A percentile compares a stretch with the other conserved stretches of the same genome.
Conservation (phyloP, 2,113 vertebrate genomes). For the Pantherophis guttatus region DNA sequence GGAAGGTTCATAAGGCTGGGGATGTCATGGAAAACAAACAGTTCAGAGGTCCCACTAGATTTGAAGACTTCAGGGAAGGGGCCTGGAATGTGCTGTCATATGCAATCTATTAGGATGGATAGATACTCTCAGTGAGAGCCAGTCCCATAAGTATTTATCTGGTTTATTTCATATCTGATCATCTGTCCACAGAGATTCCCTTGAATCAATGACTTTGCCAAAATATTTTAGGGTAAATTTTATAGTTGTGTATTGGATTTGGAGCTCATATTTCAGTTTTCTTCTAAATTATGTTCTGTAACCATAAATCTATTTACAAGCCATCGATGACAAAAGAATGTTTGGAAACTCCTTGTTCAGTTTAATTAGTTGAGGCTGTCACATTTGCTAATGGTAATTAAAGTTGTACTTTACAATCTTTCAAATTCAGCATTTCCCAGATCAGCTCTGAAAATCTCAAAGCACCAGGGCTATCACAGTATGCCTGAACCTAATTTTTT, state of each 20-base stretch:
- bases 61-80: background rate
- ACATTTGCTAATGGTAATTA: background rate
- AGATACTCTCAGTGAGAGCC: background rate
- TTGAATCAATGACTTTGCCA: background rate
- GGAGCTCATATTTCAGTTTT: background rate
- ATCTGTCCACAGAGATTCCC: background rate
- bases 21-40: background rate
- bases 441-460: background rate
- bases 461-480: background rate
- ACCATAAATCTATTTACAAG: background rate
- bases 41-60: background rate
- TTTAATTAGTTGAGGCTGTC: background rate
- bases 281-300: background rate
- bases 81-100: background rate
- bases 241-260: background rate
- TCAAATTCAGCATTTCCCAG: background rate
- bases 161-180: background rate
- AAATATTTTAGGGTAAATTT: background rate
- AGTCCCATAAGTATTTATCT: background rate
- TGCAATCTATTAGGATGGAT: background rate
- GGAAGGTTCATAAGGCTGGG: background rate
- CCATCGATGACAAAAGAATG: background rate
- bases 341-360: background rate
- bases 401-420: background rate
- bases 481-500: background rate